These are phyloP conservation scores for Cardiocondyla obscurior DNA, from an alignment of 1,140 invertebrate genomes.

Conservation along the genomic window DNA sequence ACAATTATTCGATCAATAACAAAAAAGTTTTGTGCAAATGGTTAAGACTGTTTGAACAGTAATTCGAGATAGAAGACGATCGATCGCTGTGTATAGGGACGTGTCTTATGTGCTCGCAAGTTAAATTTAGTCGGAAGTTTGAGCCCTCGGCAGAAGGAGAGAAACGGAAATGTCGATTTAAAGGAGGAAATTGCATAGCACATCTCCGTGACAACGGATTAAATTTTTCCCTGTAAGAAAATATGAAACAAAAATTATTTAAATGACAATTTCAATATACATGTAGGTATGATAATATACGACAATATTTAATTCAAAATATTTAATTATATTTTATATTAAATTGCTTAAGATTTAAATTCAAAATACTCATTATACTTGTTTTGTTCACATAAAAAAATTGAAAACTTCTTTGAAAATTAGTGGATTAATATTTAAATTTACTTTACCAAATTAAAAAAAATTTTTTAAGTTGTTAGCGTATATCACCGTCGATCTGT, in stretches of 20 bases:
- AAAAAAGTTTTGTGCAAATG: background rate
- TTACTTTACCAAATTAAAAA: too few species aligned
- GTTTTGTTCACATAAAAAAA: background rate
- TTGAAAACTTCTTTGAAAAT: background rate
- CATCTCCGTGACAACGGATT: background rate
- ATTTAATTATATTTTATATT: background rate
- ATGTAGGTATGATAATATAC: background rate
- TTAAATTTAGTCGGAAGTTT: conserved; percentile 20
- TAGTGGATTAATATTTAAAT: background rate
- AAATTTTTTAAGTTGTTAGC: too few species aligned
- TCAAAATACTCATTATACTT: background rate
- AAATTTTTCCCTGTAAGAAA: background rate
- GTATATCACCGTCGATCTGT: too few species aligned
- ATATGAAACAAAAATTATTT: background rate
- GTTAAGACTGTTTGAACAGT: background rate
- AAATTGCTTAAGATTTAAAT: background rate
- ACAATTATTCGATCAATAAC: conserved; percentile 33
- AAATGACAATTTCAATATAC: background rate
- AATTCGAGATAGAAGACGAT: conserved; percentile 30
- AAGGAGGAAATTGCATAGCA: background rate
- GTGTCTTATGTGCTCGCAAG: background rate
- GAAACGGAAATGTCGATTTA: background rate
- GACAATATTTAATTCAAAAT: background rate
- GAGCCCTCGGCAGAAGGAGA: background rate
- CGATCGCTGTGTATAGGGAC: conserved; percentile 12